Base-by-base conservation (phyloP, 2,888 invertebrate genomes). In the Hyppa rectilinea region DNA sequence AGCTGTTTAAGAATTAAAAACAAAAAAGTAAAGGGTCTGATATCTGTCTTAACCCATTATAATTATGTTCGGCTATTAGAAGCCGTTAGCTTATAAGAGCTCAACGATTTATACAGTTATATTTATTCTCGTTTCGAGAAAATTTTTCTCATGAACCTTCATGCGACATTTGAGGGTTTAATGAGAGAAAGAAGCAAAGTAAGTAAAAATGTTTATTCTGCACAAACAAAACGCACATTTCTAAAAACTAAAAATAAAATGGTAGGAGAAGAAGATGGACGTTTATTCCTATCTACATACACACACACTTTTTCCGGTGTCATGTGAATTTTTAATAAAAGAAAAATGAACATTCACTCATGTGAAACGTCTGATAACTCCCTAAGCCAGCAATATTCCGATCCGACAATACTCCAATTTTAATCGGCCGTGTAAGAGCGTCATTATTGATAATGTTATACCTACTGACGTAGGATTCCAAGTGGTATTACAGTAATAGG, bases 401-500 rank as follows among this genome's bases (percentile, higher is more conserved):
- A 50, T 34, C 60, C 10, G 6, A 31, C n/a, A 52, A 43, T 29
- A 45, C 29, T 17, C 3, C 31, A 68, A 40, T 69, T 69, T 69
- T 69, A 69, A 70, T 70, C 70, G n/a, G 12, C 26, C 12, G 9
- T 26, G 14, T 20, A 56, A 43, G 10, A 58, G 40, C 17, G 26
- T 3, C 31, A 36, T 60, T 62, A 40, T 63, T 55, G 63, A 47
- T 40, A 73, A 65, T 58, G 17, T 74, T 26, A 31, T 56, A 58
- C 6, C 23, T 34, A 64, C n/a, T 5, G 12, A 62, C 55, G 4
- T 43, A n/a, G 40, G n/a, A 23, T 34, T 43, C 36, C 52, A 72
- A 72, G 38, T 66, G 74, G 26, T 45, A 34, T 74, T 58, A 58
- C 31, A 29, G 14, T 58, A 58, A 58, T 45, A 66, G 26, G 26